A percentile compares a stretch with the other conserved stretches of the same genome.
Evolutionary conservation across 2,113 vertebrate species (phyloP).

Genomic region (Acrocephalus arundinaceus): DNA sequence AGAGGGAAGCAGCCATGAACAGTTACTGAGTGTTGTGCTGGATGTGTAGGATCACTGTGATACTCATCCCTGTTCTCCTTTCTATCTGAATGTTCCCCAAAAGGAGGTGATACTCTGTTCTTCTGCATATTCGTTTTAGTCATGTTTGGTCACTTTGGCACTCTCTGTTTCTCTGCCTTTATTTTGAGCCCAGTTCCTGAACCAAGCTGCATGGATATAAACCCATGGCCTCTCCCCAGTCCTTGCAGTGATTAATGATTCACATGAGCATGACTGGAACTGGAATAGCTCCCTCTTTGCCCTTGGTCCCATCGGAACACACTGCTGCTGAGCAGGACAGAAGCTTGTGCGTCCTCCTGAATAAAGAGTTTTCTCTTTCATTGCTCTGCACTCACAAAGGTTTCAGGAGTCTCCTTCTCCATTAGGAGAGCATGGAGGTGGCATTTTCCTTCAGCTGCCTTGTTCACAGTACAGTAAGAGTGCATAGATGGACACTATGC

Average conservation of each 20-base stretch:
- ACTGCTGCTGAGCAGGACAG: neutral
- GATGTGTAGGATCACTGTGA: neutral
- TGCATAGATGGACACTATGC: accelerated
- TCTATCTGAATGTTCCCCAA: accelerated
- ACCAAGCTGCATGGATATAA: neutral
- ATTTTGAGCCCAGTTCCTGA: neutral
- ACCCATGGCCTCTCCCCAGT: neutral
- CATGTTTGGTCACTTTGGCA: neutral
- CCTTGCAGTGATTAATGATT: conserved; percentile 30
- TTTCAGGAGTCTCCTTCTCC: neutral
- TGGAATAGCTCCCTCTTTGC: conserved; percentile 13
- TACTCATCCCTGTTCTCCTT: neutral
- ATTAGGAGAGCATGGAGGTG: neutral
- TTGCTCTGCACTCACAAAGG: neutral
- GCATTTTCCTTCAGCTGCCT: neutral
- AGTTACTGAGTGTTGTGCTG: neutral
- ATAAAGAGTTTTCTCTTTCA: neutral
- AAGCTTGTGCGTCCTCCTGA: neutral
- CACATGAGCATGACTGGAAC: conserved; percentile 23
- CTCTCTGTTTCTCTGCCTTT: neutral
- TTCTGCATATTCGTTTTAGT: neutral
- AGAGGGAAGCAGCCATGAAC: neutral
- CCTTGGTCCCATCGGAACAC: neutral
- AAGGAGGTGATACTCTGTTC: neutral
- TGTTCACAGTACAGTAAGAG: accelerated